phyloP scores from a whole-genome alignment of 2,797 vertebrate species.

The Dryobates pubescens region DNA sequence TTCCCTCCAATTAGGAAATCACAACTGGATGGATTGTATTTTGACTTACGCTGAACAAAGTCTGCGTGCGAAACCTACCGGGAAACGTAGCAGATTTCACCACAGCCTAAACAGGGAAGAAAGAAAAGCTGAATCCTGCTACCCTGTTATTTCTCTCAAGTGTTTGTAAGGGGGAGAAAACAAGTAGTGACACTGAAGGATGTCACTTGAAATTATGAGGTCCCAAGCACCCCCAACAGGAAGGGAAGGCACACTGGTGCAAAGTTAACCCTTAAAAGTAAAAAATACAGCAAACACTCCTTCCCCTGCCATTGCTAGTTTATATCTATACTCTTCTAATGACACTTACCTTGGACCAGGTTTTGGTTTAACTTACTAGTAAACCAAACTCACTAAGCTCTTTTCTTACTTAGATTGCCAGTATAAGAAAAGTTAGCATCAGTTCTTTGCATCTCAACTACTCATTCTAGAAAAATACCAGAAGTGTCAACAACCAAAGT shows the following conservation, averaged over 20 bases:
- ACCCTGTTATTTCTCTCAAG: constrained; percentile 61
- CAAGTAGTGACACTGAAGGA: constrained; percentile 43
- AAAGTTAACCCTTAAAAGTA: constrained; percentile 67
- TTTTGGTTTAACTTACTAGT: constrained; percentile 45
- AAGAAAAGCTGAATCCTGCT: constrained; percentile 32
- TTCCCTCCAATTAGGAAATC: constrained; percentile 52
- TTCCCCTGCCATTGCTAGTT: constrained; percentile 57
- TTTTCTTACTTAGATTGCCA: constrained; percentile 54
- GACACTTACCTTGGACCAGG: constrained; percentile 62
- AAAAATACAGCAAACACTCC: constrained; percentile 65
- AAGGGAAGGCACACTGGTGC: constrained; percentile 82
- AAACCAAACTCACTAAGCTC: constrained; percentile 59
- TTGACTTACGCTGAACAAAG: constrained; percentile 46
- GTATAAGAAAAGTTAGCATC: constrained; percentile 56
- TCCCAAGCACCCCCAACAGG: constrained; percentile 65
- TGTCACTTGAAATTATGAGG: constrained; percentile 68
- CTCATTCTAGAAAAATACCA: constrained; percentile 53
- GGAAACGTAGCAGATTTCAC: constrained; percentile 47
- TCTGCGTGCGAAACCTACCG: constrained; percentile 50
- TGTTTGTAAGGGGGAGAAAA: constrained; percentile 52
- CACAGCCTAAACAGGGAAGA: constrained; percentile 47
- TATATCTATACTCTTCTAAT: constrained; percentile 52
- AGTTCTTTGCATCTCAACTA: constrained; percentile 67
- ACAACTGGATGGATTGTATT: constrained; percentile 51
- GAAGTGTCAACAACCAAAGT: constrained; percentile 58